Evolutionary conservation across 2,797 vertebrate genomes (phyloP), one percentile per base, ranked within the genome.

Genomic region (Lycodopsis pacificus): DNA sequence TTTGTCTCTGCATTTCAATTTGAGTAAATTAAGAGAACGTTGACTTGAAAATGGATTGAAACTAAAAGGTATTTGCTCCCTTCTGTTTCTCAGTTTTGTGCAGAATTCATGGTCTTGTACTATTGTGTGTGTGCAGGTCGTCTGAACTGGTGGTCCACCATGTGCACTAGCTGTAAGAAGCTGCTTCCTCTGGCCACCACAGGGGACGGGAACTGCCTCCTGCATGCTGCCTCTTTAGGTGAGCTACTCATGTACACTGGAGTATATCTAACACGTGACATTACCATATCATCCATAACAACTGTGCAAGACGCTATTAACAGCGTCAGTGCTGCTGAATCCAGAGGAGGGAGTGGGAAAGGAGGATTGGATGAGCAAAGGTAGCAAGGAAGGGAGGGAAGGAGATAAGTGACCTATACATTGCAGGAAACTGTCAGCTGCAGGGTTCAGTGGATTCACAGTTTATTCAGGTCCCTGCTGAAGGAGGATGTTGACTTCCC

Each of bases 131-230:
- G 83, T 92, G 62, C 92, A 99, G 98, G 98, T 86, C 98, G 97
- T 80, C 95, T 99, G 79, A 99, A 99, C 77, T 99, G 98, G 98
- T 99, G 98, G 98, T 98, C 98, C 86, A 97, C 97, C 0, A 97
- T 97, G 91, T 99, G 98, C 90, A 97, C 96, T 0, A 99, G 98
- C 90, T 99, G 98, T 88, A 99, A 99, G 88, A 97, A 97, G 80
- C 97, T 99, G 68, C 96, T 99, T 81, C 98, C 98, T 49, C 89
- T 99, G 93, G 98, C 98, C 56, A 99, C 98, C 13, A 99, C 98
- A 0, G 98, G 98, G 15, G 98, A 99, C 20, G 98, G 98, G 17
- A 99, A 99, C 96, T 99, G 98, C 93, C 97, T 99, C 25, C 92
- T 99, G 80, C 98, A 99, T 2, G 98, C 98, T 14, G 98, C 98